phyloP scores from a whole-genome alignment of 2,888 invertebrate genomes.

The Cancer borealis region DNA sequence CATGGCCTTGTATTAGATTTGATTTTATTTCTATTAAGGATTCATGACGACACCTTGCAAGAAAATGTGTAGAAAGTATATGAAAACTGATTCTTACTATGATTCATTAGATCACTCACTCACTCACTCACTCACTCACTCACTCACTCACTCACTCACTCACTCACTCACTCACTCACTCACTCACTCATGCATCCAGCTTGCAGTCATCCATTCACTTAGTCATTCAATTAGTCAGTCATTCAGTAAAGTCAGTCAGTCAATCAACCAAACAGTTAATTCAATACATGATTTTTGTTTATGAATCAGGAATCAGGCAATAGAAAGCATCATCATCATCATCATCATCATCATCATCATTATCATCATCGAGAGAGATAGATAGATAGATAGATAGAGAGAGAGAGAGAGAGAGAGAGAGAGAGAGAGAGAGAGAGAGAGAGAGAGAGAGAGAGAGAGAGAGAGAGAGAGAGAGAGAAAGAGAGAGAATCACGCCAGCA shows the following conservation, averaged over 20 bases:
- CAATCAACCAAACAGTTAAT: too few species aligned
- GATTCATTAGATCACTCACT: not conserved
- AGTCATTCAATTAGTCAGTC: not conserved
- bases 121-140: not conserved
- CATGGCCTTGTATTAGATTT: not conserved
- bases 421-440: not conserved
- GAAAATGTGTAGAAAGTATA: not conserved
- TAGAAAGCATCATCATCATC: too few species aligned
- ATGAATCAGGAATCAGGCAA: too few species aligned
- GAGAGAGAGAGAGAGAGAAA: conserved; percentile 10
- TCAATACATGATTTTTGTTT: too few species aligned
- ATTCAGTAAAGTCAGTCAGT: too few species aligned
- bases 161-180: not conserved
- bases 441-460: conserved; percentile 20
- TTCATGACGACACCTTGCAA: not conserved
- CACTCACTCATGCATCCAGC: not conserved
- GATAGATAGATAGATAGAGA: too few species aligned
- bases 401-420: too few species aligned
- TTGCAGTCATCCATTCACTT: not conserved
- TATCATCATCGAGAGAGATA: too few species aligned
- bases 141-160: not conserved
- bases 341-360: too few species aligned
- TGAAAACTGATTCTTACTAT: not conserved
- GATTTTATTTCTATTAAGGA: not conserved
- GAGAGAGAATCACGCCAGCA: not conserved